Percentiles rank a stretch among this genome's conserved stretches.
Evolutionary conservation across 2,888 invertebrate genomes (phyloP).

Genomic region (Exocentrus adspersus): DNA sequence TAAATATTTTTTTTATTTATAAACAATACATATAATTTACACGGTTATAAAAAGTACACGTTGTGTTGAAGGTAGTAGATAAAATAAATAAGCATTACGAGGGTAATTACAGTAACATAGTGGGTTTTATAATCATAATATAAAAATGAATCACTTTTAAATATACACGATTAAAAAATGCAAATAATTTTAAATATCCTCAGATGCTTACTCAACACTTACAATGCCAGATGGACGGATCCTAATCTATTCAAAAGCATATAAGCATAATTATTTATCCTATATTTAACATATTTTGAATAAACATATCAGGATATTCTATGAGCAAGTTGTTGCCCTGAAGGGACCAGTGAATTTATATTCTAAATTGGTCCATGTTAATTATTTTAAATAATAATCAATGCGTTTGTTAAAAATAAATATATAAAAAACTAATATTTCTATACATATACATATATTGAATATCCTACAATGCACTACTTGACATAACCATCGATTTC

Average conservation of each 20-base stretch:
- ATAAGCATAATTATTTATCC: conserved; percentile 40
- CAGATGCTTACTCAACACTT: conserved; percentile 29
- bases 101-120: too few species aligned
- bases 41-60: conserved; percentile 4
- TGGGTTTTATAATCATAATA: not conserved
- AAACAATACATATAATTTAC: conserved; percentile 23
- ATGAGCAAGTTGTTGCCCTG: conserved; percentile 38
- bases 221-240: conserved; percentile 57
- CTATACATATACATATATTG: conserved; percentile 56
- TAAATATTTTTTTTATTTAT: conserved; percentile 26
- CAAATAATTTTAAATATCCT: conserved; percentile 17
- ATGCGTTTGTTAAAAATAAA: conserved; percentile 53
- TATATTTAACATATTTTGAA: conserved; percentile 36
- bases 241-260: conserved; percentile 56
- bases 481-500: conserved; percentile 43
- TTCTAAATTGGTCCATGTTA: conserved; percentile 56
- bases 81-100: not conserved
- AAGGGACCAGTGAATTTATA: conserved; percentile 41
- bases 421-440: conserved; percentile 52
- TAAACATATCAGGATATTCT: conserved; percentile 26
- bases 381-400: conserved; percentile 44
- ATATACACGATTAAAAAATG: conserved; percentile 14
- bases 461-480: conserved; percentile 52
- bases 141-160: not conserved
- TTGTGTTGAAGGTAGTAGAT: not conserved